Conservation (phyloP, 2,113 vertebrate genomes). For the Dascyllus trimaculatus region DNA sequence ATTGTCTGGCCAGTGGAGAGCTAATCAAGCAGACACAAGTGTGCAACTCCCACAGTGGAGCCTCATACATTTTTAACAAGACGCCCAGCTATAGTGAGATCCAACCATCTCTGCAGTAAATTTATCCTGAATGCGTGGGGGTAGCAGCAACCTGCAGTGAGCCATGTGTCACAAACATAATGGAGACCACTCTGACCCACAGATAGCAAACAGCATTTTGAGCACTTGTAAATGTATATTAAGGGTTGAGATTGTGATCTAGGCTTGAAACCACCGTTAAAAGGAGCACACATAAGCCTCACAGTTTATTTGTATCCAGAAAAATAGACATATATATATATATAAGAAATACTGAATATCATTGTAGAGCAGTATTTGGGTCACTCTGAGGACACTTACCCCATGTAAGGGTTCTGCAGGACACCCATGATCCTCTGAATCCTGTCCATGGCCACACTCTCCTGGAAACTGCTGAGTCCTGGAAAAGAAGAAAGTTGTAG, state of each 20-base stretch:
- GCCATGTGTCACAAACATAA: conserved; percentile 63
- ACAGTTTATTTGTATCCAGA: not conserved
- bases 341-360: not conserved
- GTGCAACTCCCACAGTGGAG: conserved; percentile 62
- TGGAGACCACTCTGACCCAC: conserved; percentile 44
- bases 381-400: conserved; percentile 74
- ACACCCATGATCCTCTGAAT: conserved; percentile 89
- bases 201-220: conserved; percentile 8
- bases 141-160: conserved; percentile 63
- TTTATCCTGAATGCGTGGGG: conserved; percentile 59
- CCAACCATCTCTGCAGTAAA: conserved; percentile 61
- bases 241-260: not conserved
- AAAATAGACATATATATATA: not conserved
- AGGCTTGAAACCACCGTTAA: not conserved
- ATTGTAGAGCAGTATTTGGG: conserved; percentile 23
- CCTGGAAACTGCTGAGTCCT: conserved; percentile 89
- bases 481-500: conserved; percentile 64
- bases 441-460: conserved; percentile 88
- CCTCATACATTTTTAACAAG: conserved; percentile 79
- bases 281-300: not conserved
- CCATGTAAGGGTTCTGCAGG: conserved; percentile 85
- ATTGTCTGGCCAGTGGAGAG: conserved; percentile 59
- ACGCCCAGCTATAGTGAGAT: conserved; percentile 62
- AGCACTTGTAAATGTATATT: not conserved
- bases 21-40: conserved; percentile 73